Evolutionary conservation across 2,888 invertebrate species (phyloP), one percentile per base, ranked within the genome.

Genomic region (Sinhomidia bicolor): DNA sequence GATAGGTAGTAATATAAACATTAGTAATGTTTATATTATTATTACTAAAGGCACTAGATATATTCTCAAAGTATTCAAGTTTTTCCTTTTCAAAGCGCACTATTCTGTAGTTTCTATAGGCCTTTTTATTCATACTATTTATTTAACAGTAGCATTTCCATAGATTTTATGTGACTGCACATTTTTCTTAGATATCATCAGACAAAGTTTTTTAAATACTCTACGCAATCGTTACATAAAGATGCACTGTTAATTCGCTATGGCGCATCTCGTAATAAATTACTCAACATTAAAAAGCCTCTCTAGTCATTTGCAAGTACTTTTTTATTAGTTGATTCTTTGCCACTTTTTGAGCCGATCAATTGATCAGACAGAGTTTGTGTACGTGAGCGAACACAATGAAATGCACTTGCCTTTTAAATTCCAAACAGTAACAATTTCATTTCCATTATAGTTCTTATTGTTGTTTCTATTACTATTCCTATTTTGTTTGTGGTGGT

Each of bases 351-450:
- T 36, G 17, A 68, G n/a, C n/a, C 9, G 44, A 44, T 71, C 71
- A 71, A 71, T 23, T 65, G 65, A 36, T 29, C 12, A 51, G 36
- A 6, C 9, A 23, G 76, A 0, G 23, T 47, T 10, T 78, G 36
- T 60, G 14, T 44, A 17, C 36, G 7, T 62, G 47, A 65, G 41
- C 23, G 36, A 51, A 29, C 41, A 71, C 41, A 23, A 26, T 47
- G 76, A 85, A 85, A 85, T 85, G 79, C 80, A 86, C 80, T 86
- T 80, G 80, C 57, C 60, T 80, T 80, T 79, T 60, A 71, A 71
- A 71, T 71, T 20, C 36, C 65, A 65, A 65, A 23, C 9, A 65
- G n/a, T 65, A 44, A 32, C 71, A 51, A 29, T 62, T 54, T 83
- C 7, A 3, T 54, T 65, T n/a, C 65, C 65, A 65, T 71, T 29